Evolutionary conservation across 2,113 vertebrate genomes (phyloP), one percentile per base, ranked within the genome.

Genomic region (Platichthys stellatus): DNA sequence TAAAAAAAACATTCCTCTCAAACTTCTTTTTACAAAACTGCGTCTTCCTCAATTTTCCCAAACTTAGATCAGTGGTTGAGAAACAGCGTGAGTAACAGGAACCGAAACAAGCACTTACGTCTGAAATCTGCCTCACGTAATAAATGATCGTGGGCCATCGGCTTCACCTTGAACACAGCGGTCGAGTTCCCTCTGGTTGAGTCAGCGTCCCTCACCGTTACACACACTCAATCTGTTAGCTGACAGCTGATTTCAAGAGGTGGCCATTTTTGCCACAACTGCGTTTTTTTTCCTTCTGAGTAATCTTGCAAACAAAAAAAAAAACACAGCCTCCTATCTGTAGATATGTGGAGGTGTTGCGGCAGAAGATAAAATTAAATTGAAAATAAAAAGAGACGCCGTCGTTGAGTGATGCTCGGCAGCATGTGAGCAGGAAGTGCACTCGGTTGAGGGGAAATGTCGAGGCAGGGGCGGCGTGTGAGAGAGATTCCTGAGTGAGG

Each of bases 111-210:
- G 31, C 56, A n/a, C 40, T 2, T 1, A 17, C 0, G 23, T 13
- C n/a, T 18, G 26, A 73, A 69, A 65, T 35, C 60, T 54, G n/a
- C 59, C 54, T 71, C 5, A 7, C 5, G 6, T 31, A 7, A 31
- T 31, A 31, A 31, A 31, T 31, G 31, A 31, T 31, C 1, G 31
- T 6, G 31, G 6, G 6, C 31, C 31, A 7, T 7, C 74, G 71
- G 83, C 76, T 89, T 93, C 88, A 93, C 93, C 91, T 92, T 92
- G 88, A 91, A 87, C 76, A 72, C 84, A 81, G 70, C 74, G 40
- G 66, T 74, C 81, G 77, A 72, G 28, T 63, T 80, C 72, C 63
- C n/a, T 49, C 69, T 74, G 35, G 74, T 86, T 89, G 90, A 92
- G 87, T 94, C 92, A 91, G 90, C 88, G 11, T 57, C 75, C 78